phyloP scores from a whole-genome alignment of 2,888 invertebrate genomes.

The Drosophila flavopinicola region DNA sequence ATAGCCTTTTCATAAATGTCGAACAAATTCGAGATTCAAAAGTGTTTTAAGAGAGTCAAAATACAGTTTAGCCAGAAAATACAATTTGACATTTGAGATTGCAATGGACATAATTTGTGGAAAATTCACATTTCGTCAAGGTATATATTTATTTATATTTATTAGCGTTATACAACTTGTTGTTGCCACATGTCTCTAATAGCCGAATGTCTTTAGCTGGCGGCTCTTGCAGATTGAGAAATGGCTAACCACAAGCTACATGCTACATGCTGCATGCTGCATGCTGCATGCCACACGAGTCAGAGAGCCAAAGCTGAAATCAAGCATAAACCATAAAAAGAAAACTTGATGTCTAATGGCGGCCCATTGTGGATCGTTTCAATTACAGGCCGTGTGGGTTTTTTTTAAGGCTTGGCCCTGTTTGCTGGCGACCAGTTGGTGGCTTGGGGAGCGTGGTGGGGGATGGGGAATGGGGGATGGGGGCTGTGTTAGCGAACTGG shows the following conservation, averaged over 20 bases:
- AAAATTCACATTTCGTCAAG: too few relatives aligned
- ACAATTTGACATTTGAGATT: too few relatives aligned
- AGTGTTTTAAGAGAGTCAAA: too few relatives aligned
- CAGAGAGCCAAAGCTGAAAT: conserved; percentile 12
- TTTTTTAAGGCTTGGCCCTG: conserved; percentile 39
- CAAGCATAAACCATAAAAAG: conserved; percentile 44
- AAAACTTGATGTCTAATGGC: conserved; percentile 34
- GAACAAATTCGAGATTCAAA: too few relatives aligned
- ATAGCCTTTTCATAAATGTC: too few relatives aligned
- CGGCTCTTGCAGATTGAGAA: conserved; percentile 6
- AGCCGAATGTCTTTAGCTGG: neutral
- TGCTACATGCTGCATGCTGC: conserved; percentile 7
- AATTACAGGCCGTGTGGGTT: conserved; percentile 35
- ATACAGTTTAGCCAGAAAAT: too few relatives aligned
- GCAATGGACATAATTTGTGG: too few relatives aligned
- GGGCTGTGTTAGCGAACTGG: neutral
- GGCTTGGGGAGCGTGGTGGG: neutral
- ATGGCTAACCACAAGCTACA: conserved; percentile 12
- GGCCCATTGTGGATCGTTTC: conserved; percentile 37
- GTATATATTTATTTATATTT: too few relatives aligned
- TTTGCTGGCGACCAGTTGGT: neutral
- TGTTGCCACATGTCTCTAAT: too few relatives aligned
- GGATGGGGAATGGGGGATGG: neutral
- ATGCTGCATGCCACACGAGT: conserved; percentile 9
- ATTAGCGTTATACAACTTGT: too few relatives aligned